Evolutionary conservation across 2,113 vertebrate species (phyloP).

Genomic region (Sprattus sprattus): DNA sequence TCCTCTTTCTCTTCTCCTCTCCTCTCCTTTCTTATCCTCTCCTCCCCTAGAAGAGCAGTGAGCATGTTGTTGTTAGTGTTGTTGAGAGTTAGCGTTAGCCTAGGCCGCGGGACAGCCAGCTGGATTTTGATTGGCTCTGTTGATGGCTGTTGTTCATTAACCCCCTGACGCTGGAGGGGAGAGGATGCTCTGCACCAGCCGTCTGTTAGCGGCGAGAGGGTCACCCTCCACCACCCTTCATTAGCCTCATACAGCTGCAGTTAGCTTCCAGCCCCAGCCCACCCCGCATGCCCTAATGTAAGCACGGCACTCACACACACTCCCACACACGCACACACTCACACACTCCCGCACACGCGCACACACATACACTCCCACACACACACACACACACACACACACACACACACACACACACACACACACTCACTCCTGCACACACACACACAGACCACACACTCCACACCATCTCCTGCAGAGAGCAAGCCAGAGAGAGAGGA

Average conservation of each 20-base stretch:
- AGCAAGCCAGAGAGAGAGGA: constrained; percentile 33
- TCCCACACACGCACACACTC: not conserved
- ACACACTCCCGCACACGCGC: not conserved
- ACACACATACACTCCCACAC: not conserved
- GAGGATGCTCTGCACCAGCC: constrained; percentile 5
- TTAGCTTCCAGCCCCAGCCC: not conserved
- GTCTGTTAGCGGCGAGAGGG: constrained; percentile 30
- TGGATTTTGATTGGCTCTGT: constrained; percentile 36
- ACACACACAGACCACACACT: not conserved
- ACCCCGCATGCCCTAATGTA: not conserved
- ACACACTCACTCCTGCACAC: not conserved
- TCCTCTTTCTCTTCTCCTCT: not conserved
- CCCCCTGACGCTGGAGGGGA: constrained; percentile 30
- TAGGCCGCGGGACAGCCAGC: not conserved
- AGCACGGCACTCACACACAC: not conserved
- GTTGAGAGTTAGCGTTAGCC: not conserved
- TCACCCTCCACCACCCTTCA: constrained; percentile 39
- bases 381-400: not conserved
- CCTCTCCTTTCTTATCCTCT: constrained; percentile 38
- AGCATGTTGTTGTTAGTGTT: constrained; percentile 1
- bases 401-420: not conserved
- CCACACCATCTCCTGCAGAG: constrained; percentile 33
- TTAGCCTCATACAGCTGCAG: constrained; percentile 33
- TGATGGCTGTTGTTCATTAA: constrained; percentile 47
- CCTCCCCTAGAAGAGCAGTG: constrained; percentile 29